These are phyloP conservation scores for Neosilurus hyrtlii DNA, from an alignment of 2,797 vertebrate genomes.

Conservation along the genomic window DNA sequence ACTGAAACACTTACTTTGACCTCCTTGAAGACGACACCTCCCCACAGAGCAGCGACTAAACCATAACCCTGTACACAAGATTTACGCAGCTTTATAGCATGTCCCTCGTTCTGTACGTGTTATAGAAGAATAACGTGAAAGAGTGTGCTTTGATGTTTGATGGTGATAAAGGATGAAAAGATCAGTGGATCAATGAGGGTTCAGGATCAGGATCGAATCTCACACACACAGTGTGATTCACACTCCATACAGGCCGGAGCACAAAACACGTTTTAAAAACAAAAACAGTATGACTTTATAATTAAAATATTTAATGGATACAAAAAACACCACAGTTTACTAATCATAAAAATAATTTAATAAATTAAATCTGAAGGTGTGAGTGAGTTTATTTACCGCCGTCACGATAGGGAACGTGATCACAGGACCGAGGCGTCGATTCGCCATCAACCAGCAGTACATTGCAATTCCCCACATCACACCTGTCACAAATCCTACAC, in stretches of 20 bases:
- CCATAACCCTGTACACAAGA: conserved; percentile 77
- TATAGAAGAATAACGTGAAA: neutral
- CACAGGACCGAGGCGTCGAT: conserved; percentile 80
- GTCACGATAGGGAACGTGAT: conserved; percentile 85
- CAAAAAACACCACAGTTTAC: neutral
- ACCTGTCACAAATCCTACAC: conserved; percentile 69
- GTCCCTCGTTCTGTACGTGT: neutral
- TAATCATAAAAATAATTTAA: neutral
- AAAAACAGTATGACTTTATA: neutral
- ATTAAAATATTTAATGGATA: neutral
- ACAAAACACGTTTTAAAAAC: neutral
- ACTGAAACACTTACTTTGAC: conserved; percentile 62
- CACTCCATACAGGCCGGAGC: neutral
- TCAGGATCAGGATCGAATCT: neutral
- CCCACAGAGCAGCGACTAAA: conserved; percentile 85
- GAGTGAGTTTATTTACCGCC: conserved; percentile 74
- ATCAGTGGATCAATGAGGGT: neutral
- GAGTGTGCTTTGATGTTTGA: neutral
- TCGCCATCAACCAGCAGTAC: conserved; percentile 87
- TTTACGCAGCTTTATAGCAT: too few species aligned
- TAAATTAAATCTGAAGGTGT: neutral
- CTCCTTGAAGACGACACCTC: conserved; percentile 79
- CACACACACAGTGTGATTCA: neutral
- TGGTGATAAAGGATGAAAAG: neutral
- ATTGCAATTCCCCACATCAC: conserved; percentile 81